Base-by-base conservation (phyloP, 1,140 invertebrate genomes). In the Schlechtendalia chinensis region DNA sequence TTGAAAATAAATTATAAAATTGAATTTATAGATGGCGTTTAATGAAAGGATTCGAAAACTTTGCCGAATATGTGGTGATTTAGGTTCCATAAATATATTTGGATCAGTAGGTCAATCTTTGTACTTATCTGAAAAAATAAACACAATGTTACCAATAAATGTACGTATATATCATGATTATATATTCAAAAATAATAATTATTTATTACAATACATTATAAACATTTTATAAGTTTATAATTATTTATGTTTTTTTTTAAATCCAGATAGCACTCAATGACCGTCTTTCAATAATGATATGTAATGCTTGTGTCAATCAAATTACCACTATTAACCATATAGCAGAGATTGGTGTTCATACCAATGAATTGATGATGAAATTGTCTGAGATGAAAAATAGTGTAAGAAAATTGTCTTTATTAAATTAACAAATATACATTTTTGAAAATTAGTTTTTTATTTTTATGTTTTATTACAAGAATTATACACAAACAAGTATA, bases 81-180 rank as follows among this genome's bases (percentile, higher is more conserved):
- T 63, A 8, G 75, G 75, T 29, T 61, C 75, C 5, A 79, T 79
- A 27, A 47, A 79, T 50, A 79, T 79, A 79, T 79, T 61, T 79
- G 75, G 75, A 79, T 79, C 58, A 19, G 12, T 79, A 5, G 75
- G 75, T 50, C 75, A 79, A 14, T 79, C 58, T 19, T 50, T 63
- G 5, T 58, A 79, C 50, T 27, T 79, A 47, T 39, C 75, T 50
- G 75, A 79, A 61, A 79, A 79, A 19, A 79, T 79, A n/a, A 79
- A 79, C 22, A 50, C 39, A 22, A 1, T 79, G 11, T 47, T 79
- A 27, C 58, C 58, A 47, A 79, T 79, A 47, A 8, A 79, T 47
- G 75, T 79, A 79, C 16, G 39, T 79, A 58, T 58, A 24, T 24
- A 22, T 39, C 39, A 17, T 71, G 27, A 27, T 71, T 3, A 27